Conservation (phyloP, 2,888 invertebrate genomes). For the Drosophila neutralis region DNA sequence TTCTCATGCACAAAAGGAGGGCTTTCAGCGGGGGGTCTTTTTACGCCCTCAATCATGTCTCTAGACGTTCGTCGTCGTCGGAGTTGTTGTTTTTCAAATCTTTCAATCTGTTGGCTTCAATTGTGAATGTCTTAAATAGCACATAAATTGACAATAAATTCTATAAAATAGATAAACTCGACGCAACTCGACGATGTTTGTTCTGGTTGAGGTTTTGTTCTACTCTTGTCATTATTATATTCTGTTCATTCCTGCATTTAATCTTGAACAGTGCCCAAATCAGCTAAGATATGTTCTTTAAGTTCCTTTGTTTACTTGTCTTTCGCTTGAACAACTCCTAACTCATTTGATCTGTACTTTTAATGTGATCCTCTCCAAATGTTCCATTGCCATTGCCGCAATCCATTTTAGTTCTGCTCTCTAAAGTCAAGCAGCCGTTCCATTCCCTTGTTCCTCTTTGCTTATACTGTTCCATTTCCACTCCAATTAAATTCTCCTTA, state of each 20-base stretch:
- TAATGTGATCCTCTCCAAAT: background rate
- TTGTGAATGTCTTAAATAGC: conserved; percentile 37
- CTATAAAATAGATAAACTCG: conserved; percentile 25
- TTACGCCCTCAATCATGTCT: conserved; percentile 48
- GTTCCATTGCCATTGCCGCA: background rate
- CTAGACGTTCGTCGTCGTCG: conserved; percentile 23
- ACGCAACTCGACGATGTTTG: conserved; percentile 4
- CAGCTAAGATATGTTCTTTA: background rate
- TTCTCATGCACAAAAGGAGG: conserved; percentile 1
- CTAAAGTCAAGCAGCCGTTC: background rate
- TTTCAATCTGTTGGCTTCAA: conserved; percentile 41
- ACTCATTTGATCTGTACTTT: background rate
- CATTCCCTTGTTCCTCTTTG: conserved; percentile 1
- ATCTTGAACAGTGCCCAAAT: background rate
- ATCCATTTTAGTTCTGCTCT: background rate
- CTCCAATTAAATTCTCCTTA: no score
- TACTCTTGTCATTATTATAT: background rate
- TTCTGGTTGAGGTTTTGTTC: background rate
- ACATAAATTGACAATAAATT: conserved; percentile 40
- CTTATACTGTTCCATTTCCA: background rate
- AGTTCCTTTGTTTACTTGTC: background rate
- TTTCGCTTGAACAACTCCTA: background rate
- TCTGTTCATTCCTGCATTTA: background rate
- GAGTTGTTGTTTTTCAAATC: conserved; percentile 21
- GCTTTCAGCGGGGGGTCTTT: conserved; percentile 26